Evolutionary conservation across 2,888 invertebrate species (phyloP), one percentile per base, ranked within the genome.

Genomic region (Dynastes hyllus): DNA sequence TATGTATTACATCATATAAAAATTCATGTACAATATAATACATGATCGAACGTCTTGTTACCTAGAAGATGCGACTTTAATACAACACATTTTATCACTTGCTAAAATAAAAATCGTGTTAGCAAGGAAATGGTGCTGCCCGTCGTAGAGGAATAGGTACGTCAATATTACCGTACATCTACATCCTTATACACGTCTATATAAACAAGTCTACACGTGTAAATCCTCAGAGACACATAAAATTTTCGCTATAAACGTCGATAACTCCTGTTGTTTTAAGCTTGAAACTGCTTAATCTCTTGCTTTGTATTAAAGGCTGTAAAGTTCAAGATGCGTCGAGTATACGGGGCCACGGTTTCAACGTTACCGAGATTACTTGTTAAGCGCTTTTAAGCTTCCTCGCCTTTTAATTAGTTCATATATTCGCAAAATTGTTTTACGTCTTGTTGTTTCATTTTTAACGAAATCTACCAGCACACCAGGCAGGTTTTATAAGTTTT

Each of bases 231-330:
- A 77, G 80, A 80, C 77, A 80, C 80, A 80, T 80, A 80, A 80
- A 80, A 80, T 80, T 77, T 77, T 80, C 80, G 80, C 65, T 80
- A 75, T 80, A 78, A 80, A 80, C 80, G 80, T 78, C 77, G 80
- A 80, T 80, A 80, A 80, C 80, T 80, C 75, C 80, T 75, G 80
- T 78, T 78, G 80, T 78, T 80, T 77, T 80, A 67, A 80, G 80
- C 80, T 67, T 32, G 75, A 66, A 75, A 76, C 80, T 77, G 77
- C 78, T 80, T 80, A 80, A 80, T 80, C 78, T 78, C 80, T 80
- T 77, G 77, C 75, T 73, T 80, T 80, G 80, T 80, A 73, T 75
- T 78, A 73, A 55, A 51, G 77, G 79, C 65, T 22, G 79, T 79
- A 79, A 79, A 79, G 55, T 75, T 78, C 78, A 78, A 78, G 75